Percentiles rank a stretch among this genome's conserved stretches.
Conservation (phyloP, 2,113 vertebrate species). For the Xerus inauris region DNA sequence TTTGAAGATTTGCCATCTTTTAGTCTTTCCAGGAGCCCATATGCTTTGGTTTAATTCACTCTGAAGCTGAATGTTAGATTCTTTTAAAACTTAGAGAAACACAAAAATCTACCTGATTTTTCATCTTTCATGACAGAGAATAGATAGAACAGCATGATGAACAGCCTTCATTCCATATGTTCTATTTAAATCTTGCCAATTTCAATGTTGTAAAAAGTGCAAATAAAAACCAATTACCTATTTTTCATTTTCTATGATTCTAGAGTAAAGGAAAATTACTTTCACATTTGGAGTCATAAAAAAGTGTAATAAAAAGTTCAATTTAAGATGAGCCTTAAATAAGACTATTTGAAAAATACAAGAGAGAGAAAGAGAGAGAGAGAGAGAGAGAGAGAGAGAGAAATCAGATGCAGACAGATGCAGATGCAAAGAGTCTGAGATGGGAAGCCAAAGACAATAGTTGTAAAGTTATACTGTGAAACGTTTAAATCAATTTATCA, state of each 20-base stretch:
- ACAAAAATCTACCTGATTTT: neutral
- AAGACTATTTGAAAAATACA: conserved; percentile 44
- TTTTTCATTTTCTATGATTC: conserved; percentile 59
- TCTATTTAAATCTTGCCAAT: conserved; percentile 57
- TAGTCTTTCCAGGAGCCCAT: neutral
- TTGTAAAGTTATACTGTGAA: neutral
- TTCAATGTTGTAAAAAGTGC: conserved; percentile 29
- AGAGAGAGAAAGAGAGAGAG: neutral
- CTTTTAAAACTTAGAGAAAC: neutral
- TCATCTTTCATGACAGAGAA: neutral
- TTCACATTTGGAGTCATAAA: conserved; percentile 58
- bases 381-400: neutral
- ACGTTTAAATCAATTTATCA: neutral
- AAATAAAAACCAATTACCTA: conserved; percentile 27
- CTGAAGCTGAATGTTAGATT: neutral
- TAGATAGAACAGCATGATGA: neutral
- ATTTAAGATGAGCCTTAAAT: conserved; percentile 53
- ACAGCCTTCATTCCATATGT: conserved; percentile 14
- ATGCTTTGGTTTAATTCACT: neutral
- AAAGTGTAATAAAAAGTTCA: conserved; percentile 49
- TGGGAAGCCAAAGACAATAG: neutral
- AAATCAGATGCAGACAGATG: neutral
- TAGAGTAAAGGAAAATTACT: conserved; percentile 35
- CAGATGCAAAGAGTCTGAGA: neutral
- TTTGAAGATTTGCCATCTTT: neutral